Percentiles rank a stretch among this genome's conserved stretches.
These are phyloP conservation scores for Terebella lapidaria DNA, from an alignment of 2,888 invertebrate genomes.

Conservation along the genomic window DNA sequence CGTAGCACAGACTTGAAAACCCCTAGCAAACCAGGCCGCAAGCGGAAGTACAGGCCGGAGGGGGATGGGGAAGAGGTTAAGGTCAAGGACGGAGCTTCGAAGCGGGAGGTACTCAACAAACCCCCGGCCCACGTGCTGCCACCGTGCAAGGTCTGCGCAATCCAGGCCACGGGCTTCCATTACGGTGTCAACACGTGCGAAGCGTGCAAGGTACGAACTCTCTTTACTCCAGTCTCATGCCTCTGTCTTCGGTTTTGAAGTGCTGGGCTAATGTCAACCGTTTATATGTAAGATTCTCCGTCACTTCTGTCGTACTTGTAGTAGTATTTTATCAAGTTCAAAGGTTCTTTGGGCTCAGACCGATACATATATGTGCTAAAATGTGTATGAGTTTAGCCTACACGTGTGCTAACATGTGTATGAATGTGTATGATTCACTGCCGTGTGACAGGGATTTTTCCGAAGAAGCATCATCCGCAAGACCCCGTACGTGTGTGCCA, in stretches of 20 bases:
- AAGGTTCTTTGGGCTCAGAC: no score
- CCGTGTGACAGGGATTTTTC: constrained; percentile 15
- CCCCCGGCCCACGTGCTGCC: constrained; percentile 18
- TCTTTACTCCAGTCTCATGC: not conserved
- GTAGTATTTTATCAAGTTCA: no score
- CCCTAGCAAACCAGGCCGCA: no score
- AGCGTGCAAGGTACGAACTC: constrained; percentile 33
- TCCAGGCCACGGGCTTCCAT: constrained; percentile 28
- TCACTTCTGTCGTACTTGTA: no score
- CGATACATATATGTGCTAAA: no score
- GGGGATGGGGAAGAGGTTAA: no score
- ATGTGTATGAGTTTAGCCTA: not conserved
- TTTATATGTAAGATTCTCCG: not conserved
- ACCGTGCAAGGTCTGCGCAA: constrained; percentile 29
- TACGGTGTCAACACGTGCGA: constrained; percentile 33
- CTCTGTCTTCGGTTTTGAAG: no score
- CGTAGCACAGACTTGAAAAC: no score
- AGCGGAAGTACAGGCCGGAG: no score
- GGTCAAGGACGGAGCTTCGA: no score
- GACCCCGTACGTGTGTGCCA: constrained; percentile 4
- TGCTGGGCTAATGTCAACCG: not conserved
- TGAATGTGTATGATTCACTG: not conserved
- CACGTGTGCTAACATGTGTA: not conserved
- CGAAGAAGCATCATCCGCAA: constrained; percentile 12
- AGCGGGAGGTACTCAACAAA: not conserved